Evolutionary conservation across 2,888 invertebrate species (phyloP).

Genomic region (Pyrocoelia pectoralis): DNA sequence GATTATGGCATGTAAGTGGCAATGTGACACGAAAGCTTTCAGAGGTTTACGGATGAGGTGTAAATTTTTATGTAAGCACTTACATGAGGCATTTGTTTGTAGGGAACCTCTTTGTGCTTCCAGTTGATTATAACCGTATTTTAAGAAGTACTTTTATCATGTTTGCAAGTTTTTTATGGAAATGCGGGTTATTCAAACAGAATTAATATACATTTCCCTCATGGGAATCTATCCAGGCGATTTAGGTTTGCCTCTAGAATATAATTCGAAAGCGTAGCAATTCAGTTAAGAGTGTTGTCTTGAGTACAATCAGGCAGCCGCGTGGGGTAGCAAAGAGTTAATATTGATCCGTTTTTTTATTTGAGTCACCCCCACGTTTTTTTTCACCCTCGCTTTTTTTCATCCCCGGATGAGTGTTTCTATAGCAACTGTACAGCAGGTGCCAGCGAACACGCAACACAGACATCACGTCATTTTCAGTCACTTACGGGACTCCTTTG

Average conservation of each 20-base stretch:
- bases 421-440: conserved; percentile 69
- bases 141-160: conserved; percentile 31
- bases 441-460: conserved; percentile 62
- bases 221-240: conserved; percentile 23
- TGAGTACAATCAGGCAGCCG: conserved; percentile 51
- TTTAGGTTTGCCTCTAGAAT: conserved; percentile 26
- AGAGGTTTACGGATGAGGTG: neutral
- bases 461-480: conserved; percentile 59
- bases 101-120: conserved; percentile 14
- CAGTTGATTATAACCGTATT: conserved; percentile 30
- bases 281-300: conserved; percentile 48
- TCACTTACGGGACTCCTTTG: conserved; percentile 54
- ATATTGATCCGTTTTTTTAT: conserved; percentile 74
- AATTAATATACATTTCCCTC: conserved; percentile 34
- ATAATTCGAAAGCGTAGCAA: conserved; percentile 45
- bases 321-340: conserved; percentile 69
- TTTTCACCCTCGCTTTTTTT: conserved; percentile 65
- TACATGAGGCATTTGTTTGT: neutral
- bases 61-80: conserved; percentile 5
- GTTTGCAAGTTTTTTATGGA: conserved; percentile 29
- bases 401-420: conserved; percentile 69
- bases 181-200: conserved; percentile 30
- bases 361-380: conserved; percentile 70
- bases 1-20: neutral
- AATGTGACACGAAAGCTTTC: neutral